Evolutionary conservation across 1,140 invertebrate genomes (phyloP).

Genomic region (Drosophila azteca): DNA sequence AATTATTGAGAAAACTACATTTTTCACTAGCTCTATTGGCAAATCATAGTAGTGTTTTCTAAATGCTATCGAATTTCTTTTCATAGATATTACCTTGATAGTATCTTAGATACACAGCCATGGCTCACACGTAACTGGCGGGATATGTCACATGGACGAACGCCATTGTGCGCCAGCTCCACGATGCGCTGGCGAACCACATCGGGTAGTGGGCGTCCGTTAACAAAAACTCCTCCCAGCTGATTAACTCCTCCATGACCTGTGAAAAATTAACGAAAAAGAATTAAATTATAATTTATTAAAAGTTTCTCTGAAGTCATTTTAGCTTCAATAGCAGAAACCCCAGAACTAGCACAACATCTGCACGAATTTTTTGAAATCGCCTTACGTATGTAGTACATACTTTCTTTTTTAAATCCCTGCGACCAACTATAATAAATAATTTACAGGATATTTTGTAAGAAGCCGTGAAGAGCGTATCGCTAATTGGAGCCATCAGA

Average conservation of each 20-base stretch:
- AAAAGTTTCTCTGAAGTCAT: background rate
- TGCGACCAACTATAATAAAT: no score
- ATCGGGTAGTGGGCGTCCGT: slow-evolving; percentile 96
- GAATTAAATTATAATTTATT: slow-evolving; percentile 3
- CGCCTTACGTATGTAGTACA: no score
- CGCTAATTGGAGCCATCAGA: no score
- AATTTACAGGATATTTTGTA: no score
- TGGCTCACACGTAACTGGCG: slow-evolving; percentile 95
- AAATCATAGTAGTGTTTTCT: no score
- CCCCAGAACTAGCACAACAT: no score
- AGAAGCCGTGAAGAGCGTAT: no score
- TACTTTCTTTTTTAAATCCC: no score
- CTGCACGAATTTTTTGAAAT: no score
- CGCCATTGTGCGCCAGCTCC: slow-evolving; percentile 97
- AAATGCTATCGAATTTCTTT: no score
- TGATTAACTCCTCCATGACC: slow-evolving; percentile 98
- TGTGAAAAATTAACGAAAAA: slow-evolving; percentile 76
- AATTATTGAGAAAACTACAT: no score
- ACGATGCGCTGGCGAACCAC: slow-evolving; percentile 97
- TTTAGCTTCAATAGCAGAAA: background rate
- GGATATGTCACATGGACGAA: slow-evolving; percentile 97
- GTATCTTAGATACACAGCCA: slow-evolving; percentile 97
- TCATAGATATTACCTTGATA: slow-evolving; percentile 90
- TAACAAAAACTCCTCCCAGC: slow-evolving; percentile 97
- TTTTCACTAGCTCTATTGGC: no score